phyloP scores from a whole-genome alignment of 2,888 invertebrate species.

The Nipponacmea schrenckii region DNA sequence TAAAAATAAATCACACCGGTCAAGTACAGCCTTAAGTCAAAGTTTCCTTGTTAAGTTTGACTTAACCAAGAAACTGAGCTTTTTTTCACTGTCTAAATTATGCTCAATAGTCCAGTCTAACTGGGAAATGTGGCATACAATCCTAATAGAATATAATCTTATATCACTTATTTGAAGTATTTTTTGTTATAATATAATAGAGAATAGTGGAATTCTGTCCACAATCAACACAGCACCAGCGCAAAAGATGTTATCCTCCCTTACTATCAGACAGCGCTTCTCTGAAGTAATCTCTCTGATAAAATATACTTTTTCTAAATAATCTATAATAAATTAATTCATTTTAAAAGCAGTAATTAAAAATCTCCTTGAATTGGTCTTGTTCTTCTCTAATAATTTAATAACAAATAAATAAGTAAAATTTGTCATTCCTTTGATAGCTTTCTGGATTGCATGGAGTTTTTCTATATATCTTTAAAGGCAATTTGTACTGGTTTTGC shows the following conservation, averaged over 20 bases:
- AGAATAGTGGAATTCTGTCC: too few species aligned
- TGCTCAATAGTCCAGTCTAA: slow-evolving; percentile 1
- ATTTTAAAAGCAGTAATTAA: too few species aligned
- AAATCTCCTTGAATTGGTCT: too few species aligned
- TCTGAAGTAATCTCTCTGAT: neutral
- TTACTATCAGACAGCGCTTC: neutral
- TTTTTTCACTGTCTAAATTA: neutral
- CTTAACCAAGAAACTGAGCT: neutral
- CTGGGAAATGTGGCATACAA: neutral
- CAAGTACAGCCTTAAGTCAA: neutral
- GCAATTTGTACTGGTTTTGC: slow-evolving; percentile 1
- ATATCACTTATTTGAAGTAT: neutral
- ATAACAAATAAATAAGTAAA: too few species aligned
- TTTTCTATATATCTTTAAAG: neutral
- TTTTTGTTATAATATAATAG: too few species aligned
- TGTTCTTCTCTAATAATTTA: too few species aligned
- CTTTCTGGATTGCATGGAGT: neutral
- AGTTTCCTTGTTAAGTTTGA: neutral
- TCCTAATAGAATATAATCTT: neutral
- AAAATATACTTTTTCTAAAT: too few species aligned
- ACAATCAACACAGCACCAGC: slow-evolving; percentile 4
- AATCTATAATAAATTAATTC: too few species aligned
- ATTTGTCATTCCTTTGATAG: too few species aligned
- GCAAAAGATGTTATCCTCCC: slow-evolving; percentile 1
- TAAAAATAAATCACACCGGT: slow-evolving; percentile 1